phyloP scores from a whole-genome alignment of 64 coral and sea anemone genomes.

The Porites australiensis region DNA sequence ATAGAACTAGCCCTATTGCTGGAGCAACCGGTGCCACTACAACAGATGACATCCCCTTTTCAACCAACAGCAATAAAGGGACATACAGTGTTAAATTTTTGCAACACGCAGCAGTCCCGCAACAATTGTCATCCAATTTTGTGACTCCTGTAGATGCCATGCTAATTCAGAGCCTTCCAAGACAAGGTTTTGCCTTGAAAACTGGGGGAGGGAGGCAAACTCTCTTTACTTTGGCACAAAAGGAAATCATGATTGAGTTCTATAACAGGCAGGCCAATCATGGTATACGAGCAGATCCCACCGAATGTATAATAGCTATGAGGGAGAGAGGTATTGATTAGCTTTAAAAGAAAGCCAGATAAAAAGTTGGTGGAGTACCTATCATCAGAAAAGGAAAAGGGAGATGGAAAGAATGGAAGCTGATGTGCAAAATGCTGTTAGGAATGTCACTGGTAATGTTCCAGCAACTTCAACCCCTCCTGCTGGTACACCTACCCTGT shows the following conservation, averaged over 20 bases:
- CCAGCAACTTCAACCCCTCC: slow-evolving; percentile 15
- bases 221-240: slow-evolving; percentile 29
- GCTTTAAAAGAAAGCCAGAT: slow-evolving; percentile 21
- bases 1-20: too few relatives aligned
- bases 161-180: background rate
- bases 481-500: too few relatives aligned
- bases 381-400: slow-evolving; percentile 34
- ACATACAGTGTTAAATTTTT: too few relatives aligned
- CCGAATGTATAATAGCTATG: slow-evolving; percentile 7
- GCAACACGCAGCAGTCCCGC: too few relatives aligned
- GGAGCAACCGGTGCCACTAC: too few relatives aligned
- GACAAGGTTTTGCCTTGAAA: slow-evolving; percentile 40
- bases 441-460: too few relatives aligned
- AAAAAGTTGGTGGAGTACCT: slow-evolving; percentile 35
- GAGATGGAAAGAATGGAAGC: background rate
- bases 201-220: background rate
- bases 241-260: slow-evolving; percentile 45
- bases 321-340: background rate
- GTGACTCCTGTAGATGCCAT: too few relatives aligned
- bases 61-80: too few relatives aligned
- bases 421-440: too few relatives aligned
- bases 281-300: slow-evolving; percentile 31
- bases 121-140: too few relatives aligned
- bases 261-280: slow-evolving; percentile 25
- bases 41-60: too few relatives aligned